phyloP scores from a whole-genome alignment of 2,113 vertebrate species.

The Psephotus haematonotus region DNA sequence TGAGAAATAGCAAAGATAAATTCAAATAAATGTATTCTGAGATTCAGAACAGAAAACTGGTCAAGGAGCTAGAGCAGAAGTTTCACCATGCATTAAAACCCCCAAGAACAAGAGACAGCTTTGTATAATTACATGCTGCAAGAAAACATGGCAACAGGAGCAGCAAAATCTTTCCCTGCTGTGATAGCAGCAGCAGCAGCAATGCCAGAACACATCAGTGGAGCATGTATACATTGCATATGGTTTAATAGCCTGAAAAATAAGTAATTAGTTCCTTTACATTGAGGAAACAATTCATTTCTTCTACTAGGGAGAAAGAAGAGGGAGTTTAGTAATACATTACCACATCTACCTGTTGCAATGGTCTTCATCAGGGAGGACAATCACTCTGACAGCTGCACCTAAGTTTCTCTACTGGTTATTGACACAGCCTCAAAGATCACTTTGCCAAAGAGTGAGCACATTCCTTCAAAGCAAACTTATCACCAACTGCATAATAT shows the following conservation, averaged over 20 bases:
- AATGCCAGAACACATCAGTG: not conserved
- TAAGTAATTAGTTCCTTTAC: not conserved
- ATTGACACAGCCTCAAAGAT: not conserved
- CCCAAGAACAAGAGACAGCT: not conserved
- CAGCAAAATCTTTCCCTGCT: not conserved
- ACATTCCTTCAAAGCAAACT: not conserved
- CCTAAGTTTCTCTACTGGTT: not conserved
- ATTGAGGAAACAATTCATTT: not conserved
- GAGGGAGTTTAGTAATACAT: not conserved
- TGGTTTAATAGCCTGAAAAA: slow-evolving; percentile 2
- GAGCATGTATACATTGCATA: not conserved
- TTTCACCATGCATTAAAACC: not conserved
- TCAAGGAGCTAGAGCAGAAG: not conserved
- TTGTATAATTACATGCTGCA: not conserved
- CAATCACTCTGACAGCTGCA: not conserved
- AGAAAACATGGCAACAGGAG: not conserved
- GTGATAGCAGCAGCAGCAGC: not conserved
- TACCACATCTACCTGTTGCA: not conserved
- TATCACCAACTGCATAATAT: not conserved
- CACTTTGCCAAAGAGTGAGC: not conserved
- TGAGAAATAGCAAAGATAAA: not conserved
- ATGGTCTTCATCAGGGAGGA: not conserved
- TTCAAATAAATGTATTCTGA: not conserved
- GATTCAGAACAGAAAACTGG: not conserved
- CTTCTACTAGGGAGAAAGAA: not conserved